Conservation (phyloP, 2,888 invertebrate genomes). For the Elaeidobius kamerunicus region DNA sequence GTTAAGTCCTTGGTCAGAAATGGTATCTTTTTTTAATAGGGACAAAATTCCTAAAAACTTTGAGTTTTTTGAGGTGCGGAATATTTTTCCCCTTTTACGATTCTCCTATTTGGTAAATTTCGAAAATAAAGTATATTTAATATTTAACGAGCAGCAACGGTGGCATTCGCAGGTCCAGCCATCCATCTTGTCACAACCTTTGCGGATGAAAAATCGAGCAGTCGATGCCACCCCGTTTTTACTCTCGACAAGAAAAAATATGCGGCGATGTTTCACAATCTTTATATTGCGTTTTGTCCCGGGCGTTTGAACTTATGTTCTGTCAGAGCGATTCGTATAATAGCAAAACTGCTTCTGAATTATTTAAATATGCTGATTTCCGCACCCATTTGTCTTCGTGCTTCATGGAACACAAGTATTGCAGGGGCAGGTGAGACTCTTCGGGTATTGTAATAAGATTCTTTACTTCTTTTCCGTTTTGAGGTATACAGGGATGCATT, state of each 20-base stretch:
- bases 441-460: not conserved
- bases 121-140: too few species aligned
- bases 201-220: constrained; percentile 25
- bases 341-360: constrained; percentile 40
- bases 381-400: constrained; percentile 12
- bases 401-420: too few species aligned
- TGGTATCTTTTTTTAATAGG: too few species aligned
- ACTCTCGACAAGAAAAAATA: constrained; percentile 43
- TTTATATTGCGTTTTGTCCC: constrained; percentile 43
- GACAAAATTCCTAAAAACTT: too few species aligned
- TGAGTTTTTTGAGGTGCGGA: too few species aligned
- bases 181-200: constrained; percentile 19
- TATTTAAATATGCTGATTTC: constrained; percentile 41
- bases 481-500: too few species aligned
- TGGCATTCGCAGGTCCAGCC: not conserved
- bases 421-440: constrained; percentile 12
- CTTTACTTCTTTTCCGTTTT: too few species aligned
- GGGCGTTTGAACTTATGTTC: constrained; percentile 43
- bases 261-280: constrained; percentile 48
- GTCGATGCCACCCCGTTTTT: constrained; percentile 31
- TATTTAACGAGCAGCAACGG: not conserved
- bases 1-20: too few species aligned
- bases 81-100: too few species aligned
- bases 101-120: too few species aligned
- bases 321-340: constrained; percentile 42